Evolutionary conservation across 2,888 invertebrate genomes (phyloP).

Genomic region (Nipponacmea schrenckii): DNA sequence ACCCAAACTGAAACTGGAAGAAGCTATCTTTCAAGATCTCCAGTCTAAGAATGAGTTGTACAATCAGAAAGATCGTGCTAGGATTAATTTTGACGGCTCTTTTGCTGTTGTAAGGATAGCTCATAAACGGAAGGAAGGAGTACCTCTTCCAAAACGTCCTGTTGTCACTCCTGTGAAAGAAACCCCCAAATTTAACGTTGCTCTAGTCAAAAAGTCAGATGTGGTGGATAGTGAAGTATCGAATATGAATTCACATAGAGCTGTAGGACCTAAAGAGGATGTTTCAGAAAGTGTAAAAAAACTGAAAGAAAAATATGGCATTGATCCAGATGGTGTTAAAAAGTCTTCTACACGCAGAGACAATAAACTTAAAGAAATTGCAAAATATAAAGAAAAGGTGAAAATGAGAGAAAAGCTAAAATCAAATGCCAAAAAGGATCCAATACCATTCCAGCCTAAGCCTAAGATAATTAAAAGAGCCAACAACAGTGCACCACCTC

Average conservation of each 20-base stretch:
- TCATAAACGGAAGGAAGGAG: not conserved
- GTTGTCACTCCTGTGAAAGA: not conserved
- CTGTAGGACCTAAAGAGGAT: not conserved
- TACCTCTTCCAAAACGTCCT: not conserved
- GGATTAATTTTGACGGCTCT: not conserved
- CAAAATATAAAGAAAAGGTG: not conserved
- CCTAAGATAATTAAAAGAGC: not conserved
- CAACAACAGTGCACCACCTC: slow-evolving; percentile 34
- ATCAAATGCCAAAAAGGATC: slow-evolving; percentile 6
- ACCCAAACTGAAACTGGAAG: slow-evolving; percentile 10
- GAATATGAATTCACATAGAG: not conserved
- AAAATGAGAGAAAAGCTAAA: slow-evolving; percentile 17
- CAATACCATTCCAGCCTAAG: slow-evolving; percentile 5
- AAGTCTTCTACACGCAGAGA: not conserved
- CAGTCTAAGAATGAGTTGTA: slow-evolving; percentile 5
- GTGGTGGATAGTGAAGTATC: not conserved
- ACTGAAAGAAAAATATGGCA: slow-evolving; percentile 2
- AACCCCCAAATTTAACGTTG: not conserved
- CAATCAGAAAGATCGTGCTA: not conserved
- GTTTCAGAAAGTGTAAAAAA: not conserved
- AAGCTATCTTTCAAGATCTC: slow-evolving; percentile 15
- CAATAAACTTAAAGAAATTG: slow-evolving; percentile 4
- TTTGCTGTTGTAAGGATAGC: not conserved
- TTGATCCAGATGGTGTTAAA: not conserved
- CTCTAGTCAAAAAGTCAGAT: not conserved